Evolutionary conservation across 1,140 invertebrate species (phyloP).

Genomic region (Drosophila guanche): DNA sequence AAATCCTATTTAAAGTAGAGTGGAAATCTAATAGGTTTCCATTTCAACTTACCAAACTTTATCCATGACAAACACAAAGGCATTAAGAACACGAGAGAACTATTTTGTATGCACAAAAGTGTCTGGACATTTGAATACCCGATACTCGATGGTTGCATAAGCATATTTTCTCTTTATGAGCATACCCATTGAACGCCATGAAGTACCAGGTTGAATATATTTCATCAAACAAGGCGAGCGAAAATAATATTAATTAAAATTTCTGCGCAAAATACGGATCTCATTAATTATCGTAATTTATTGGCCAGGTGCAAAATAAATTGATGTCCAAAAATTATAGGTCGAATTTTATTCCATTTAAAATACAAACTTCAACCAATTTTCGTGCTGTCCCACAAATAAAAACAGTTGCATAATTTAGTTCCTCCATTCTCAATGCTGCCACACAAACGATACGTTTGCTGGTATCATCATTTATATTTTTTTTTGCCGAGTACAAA

Average conservation of each 20-base stretch:
- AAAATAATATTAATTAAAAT: constrained; percentile 41
- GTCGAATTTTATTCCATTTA: not conserved
- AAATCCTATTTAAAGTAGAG: not conserved
- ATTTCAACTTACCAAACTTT: constrained; percentile 21
- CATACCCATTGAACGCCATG: too few species aligned
- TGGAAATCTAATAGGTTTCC: constrained; percentile 6
- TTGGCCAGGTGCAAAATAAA: constrained; percentile 36
- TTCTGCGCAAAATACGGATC: constrained; percentile 5
- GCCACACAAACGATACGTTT: constrained; percentile 2
- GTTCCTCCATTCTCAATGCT: not conserved
- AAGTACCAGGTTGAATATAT: not conserved
- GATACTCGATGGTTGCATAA: too few species aligned
- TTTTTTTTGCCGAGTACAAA: constrained; percentile 1
- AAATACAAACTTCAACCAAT: constrained; percentile 31
- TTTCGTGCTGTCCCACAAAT: constrained; percentile 15
- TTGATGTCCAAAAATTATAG: constrained; percentile 20
- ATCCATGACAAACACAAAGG: constrained; percentile 11
- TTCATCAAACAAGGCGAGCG: not conserved
- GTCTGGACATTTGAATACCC: too few species aligned
- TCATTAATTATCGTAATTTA: constrained; percentile 45
- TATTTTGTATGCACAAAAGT: too few species aligned
- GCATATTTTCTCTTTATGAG: too few species aligned
- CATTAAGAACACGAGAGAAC: not conserved
- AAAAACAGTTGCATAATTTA: constrained; percentile 38
- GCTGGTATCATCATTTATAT: constrained; percentile 5